These are phyloP conservation scores for Lydus trimaculatus DNA, from an alignment of 2,888 invertebrate species.

Conservation along the genomic window DNA sequence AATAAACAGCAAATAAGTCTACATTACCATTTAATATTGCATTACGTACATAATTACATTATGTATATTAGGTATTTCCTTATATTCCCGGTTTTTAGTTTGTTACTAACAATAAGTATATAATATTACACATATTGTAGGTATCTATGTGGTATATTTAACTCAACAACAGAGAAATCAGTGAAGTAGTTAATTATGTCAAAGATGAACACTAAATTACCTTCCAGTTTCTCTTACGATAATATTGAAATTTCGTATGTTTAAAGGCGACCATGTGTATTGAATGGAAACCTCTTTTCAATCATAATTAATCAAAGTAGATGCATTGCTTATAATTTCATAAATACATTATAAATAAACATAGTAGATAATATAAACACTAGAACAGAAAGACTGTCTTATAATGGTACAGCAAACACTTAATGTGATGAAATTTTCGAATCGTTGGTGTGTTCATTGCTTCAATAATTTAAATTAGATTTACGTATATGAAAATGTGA, in stretches of 20 bases:
- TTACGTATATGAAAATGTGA: too few species aligned
- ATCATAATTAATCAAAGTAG: conserved; percentile 4
- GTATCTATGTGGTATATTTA: not conserved
- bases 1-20: not conserved
- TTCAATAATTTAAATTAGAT: not conserved
- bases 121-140: not conserved
- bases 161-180: not conserved
- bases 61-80: not conserved
- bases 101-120: too few species aligned
- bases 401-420: not conserved
- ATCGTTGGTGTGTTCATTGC: not conserved
- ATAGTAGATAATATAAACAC: too few species aligned
- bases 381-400: not conserved
- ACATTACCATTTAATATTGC: not conserved
- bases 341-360: not conserved
- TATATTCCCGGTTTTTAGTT: not conserved
- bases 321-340: not conserved
- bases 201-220: not conserved
- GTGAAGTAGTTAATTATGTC: conserved; percentile 6
- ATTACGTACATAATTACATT: not conserved
- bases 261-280: not conserved
- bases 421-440: conserved; percentile 1
- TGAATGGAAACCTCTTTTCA: not conserved
- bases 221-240: not conserved
- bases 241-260: conserved; percentile 3